phyloP scores from a whole-genome alignment of 2,888 invertebrate genomes.

The Heliothis peltigera region DNA sequence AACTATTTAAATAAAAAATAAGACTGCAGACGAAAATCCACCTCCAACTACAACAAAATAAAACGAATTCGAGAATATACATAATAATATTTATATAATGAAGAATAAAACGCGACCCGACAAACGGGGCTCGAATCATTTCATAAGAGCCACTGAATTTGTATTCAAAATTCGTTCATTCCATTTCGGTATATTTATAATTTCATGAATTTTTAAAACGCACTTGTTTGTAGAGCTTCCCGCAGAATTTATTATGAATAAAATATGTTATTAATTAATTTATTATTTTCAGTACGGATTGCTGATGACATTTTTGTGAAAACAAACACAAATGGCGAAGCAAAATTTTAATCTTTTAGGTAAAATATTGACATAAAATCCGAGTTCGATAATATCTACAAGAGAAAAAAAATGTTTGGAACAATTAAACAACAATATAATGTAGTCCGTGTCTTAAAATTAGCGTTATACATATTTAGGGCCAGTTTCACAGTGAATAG shows the following conservation, averaged over 20 bases:
- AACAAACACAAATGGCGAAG: background rate
- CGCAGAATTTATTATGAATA: conserved; percentile 50
- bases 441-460: too few relatives aligned
- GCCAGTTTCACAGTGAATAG: too few relatives aligned
- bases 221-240: conserved; percentile 28
- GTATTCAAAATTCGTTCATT: conserved; percentile 54
- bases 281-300: conserved; percentile 39
- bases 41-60: background rate
- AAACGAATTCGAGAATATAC: conserved; percentile 20
- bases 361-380: too few relatives aligned
- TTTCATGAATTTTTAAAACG: conserved; percentile 56
- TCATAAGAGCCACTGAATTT: conserved; percentile 38
- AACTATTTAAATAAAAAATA: background rate
- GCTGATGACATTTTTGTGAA: conserved; percentile 1
- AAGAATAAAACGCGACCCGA: conserved; percentile 14
- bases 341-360: background rate
- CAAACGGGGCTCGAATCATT: conserved; percentile 42
- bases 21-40: background rate
- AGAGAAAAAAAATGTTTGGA: too few relatives aligned
- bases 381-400: too few relatives aligned
- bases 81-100: conserved; percentile 9
- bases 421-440: too few relatives aligned
- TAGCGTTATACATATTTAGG: too few relatives aligned
- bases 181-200: conserved; percentile 50
- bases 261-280: conserved; percentile 42